A percentile compares a stretch with the other conserved stretches of the same genome.
These are phyloP conservation scores for Bothrops jararaca DNA, from an alignment of 2,113 vertebrate genomes.

Conservation along the genomic window DNA sequence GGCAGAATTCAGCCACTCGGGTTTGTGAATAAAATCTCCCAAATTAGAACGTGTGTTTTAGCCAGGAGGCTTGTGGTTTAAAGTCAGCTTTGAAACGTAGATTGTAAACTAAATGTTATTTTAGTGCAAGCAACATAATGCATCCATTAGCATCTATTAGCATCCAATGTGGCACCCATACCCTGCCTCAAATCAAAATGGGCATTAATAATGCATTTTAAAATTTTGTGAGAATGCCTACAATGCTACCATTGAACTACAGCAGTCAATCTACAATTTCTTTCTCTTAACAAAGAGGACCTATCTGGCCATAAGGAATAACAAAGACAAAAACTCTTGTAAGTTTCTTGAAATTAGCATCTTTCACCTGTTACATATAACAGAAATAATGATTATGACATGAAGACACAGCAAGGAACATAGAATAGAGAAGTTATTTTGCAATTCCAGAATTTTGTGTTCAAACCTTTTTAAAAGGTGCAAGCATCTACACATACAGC, in stretches of 20 bases:
- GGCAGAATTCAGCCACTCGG: not conserved
- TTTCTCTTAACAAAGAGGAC: not conserved
- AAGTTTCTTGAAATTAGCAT: not conserved
- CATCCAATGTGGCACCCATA: not conserved
- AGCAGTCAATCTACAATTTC: not conserved
- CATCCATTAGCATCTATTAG: not conserved
- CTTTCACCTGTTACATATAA: not conserved
- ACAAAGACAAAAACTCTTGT: not conserved
- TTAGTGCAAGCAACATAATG: not conserved
- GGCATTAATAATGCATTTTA: not conserved
- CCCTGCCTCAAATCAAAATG: not conserved
- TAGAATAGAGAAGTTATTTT: not conserved
- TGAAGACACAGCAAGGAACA: not conserved
- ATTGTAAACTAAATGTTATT: not conserved
- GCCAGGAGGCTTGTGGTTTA: not conserved
- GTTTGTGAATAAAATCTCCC: not conserved
- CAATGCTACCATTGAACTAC: not conserved
- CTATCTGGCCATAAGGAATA: not conserved
- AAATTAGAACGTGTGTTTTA: not conserved
- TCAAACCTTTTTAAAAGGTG: not conserved
- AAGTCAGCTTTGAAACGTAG: not conserved
- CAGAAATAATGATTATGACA: not conserved
- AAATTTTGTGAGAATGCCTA: not conserved
- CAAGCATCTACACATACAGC: not conserved
- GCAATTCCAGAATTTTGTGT: not conserved